Base-by-base conservation (phyloP, 2,888 invertebrate genomes). In the Cotesia congregata region DNA sequence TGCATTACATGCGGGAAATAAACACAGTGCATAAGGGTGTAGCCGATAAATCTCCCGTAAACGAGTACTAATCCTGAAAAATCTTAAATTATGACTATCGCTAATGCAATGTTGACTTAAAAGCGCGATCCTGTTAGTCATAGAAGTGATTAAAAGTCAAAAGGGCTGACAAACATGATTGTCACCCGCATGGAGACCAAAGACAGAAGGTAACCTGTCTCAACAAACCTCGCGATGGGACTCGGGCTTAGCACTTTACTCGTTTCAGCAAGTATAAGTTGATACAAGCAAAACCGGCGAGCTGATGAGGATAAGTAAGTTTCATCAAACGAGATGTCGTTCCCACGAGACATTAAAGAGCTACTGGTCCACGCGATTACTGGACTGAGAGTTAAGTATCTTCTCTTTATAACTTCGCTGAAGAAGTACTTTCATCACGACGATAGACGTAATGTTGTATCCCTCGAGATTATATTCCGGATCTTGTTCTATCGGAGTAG, bases 271-370 rank as follows among this genome's bases (percentile, higher is more conserved):
- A 50, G 50, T 30, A 30, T 30, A 30, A 30, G 50, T 50, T 12
- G 50, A 50, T 50, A 50, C 50, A 50, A 50, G 50, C 50, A 50
- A 50, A 50, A 50, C 50, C 7, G 50, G 7, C 6, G 50, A 9
- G 50, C 50, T 50, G 50, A 50, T 50, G 50, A 50, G 50, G 9
- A 50, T 50, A 50, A 50, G 50, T 7, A 50, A 7, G 50, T 50
- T 50, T 50, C 50, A 50, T 50, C 50, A 50, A 50, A 50, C 50
- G 50, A 64, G 76, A 67, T 38, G 15, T 61, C 12, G 50, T 75
- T 75, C 71, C 75, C 75, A 75, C 75, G 75, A 71, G 75, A 75
- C 60, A 50, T 69, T 41, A 17, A 50, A 17, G 67, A 7, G 7
- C 30, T 17, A 41, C n/a, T n/a, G 20, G 38, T 12, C 50, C 69